These are phyloP conservation scores for Oscheius sp. DNA, from an alignment of 2,888 invertebrate species.

Conservation along the genomic window DNA sequence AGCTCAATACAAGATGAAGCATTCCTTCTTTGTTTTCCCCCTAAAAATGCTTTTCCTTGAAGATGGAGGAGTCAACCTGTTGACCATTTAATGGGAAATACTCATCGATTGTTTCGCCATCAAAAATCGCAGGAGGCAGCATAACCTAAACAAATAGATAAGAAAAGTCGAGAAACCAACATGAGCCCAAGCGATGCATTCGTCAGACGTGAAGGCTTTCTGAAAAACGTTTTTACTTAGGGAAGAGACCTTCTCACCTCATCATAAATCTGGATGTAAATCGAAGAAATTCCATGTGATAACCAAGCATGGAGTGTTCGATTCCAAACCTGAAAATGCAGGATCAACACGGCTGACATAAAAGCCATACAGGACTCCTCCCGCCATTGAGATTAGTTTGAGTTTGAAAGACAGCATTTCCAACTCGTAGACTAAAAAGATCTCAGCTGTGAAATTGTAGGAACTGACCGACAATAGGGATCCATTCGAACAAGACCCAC, in stretches of 20 bases:
- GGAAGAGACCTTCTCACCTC: slow-evolving; percentile 74
- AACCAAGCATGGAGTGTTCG: slow-evolving; percentile 90
- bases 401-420: slow-evolving; percentile 93
- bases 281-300: slow-evolving; percentile 85
- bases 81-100: slow-evolving; percentile 93
- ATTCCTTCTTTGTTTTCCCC: slow-evolving; percentile 92
- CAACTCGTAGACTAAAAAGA: slow-evolving; percentile 82
- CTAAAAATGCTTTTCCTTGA: slow-evolving; percentile 37
- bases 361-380: slow-evolving; percentile 83
- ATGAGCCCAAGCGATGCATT: slow-evolving; percentile 91
- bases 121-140: slow-evolving; percentile 84
- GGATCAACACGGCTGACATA: too few relatives aligned
- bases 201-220: slow-evolving; percentile 93
- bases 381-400: slow-evolving; percentile 91
- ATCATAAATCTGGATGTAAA: slow-evolving; percentile 93
- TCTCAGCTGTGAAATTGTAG: not conserved
- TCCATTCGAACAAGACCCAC: slow-evolving; percentile 65
- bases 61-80: slow-evolving; percentile 73
- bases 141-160: too few relatives aligned
- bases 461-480: slow-evolving; percentile 49
- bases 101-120: slow-evolving; percentile 89
- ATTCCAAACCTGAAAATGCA: too few relatives aligned
- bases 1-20: slow-evolving; percentile 88
- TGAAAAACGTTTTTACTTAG: slow-evolving; percentile 54
- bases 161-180: too few relatives aligned